Percentiles rank a stretch among this genome's conserved stretches.
Conservation (phyloP, 2,888 invertebrate genomes). For the Heliothis peltigera region DNA sequence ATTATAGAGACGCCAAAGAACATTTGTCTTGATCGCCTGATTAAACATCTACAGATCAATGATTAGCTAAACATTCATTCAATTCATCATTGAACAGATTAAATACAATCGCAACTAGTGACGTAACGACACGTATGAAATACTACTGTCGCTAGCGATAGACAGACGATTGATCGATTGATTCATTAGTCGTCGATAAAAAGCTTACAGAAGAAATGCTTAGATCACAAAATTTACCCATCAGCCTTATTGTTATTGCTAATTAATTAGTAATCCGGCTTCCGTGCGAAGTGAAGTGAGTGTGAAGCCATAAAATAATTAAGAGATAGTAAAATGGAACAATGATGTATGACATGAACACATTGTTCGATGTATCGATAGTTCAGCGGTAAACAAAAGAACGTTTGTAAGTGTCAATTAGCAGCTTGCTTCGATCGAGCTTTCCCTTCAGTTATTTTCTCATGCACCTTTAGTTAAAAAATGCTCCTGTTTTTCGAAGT, state of each 20-base stretch:
- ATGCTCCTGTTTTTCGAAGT: conserved; percentile 46
- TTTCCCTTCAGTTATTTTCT: conserved; percentile 70
- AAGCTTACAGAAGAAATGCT: conserved; percentile 19
- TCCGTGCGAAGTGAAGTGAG: conserved; percentile 29
- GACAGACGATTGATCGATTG: conserved; percentile 3
- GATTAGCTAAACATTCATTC: background rate
- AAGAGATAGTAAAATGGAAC: conserved; percentile 50
- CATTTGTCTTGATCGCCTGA: background rate
- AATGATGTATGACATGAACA: conserved; percentile 39
- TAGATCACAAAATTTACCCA: conserved; percentile 8
- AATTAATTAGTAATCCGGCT: conserved; percentile 32
- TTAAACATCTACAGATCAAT: background rate
- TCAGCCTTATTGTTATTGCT: conserved; percentile 4
- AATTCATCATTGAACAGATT: background rate
- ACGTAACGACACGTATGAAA: background rate
- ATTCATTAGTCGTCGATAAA: background rate
- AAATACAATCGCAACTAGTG: background rate
- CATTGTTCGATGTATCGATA: conserved; percentile 51
- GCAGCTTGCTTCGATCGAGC: conserved; percentile 59
- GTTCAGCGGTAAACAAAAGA: conserved; percentile 73
- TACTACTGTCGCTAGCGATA: background rate
- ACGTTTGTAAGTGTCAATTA: conserved; percentile 81
- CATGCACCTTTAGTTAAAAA: conserved; percentile 51
- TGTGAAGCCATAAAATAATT: conserved; percentile 34
- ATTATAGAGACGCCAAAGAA: background rate